Conservation (phyloP, 2,888 invertebrate genomes). For the Macrosiphum euphorbiae region DNA sequence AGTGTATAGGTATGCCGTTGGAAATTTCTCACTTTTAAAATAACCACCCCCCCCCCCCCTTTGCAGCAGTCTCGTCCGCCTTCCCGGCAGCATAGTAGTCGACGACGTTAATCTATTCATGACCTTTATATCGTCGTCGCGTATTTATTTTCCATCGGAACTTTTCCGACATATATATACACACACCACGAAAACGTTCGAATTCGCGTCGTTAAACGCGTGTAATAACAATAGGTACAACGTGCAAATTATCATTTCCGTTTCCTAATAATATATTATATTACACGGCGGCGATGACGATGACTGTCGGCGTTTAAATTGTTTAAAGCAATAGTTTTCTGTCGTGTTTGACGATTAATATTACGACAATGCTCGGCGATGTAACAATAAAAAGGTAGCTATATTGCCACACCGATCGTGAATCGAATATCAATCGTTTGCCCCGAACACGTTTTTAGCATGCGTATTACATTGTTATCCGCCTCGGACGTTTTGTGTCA, state of each 20-base stretch:
- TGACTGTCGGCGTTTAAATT: background rate
- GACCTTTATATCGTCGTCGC: background rate
- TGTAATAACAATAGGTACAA: background rate
- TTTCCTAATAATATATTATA: background rate
- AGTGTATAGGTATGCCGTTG: background rate
- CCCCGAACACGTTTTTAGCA: background rate
- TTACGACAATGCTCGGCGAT: background rate
- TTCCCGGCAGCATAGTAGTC: background rate
- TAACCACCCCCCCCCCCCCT: background rate
- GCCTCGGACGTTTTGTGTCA: background rate
- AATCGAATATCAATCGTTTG: slow-evolving; percentile 54
- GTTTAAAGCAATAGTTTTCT: background rate
- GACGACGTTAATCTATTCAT: slow-evolving; percentile 3
- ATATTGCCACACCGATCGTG: background rate
- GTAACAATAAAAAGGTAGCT: background rate
- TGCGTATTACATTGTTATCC: slow-evolving; percentile 37
- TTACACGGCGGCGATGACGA: background rate
- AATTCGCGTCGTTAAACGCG: slow-evolving; percentile 36
- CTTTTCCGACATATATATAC: background rate
- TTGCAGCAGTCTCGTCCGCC: background rate
- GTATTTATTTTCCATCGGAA: slow-evolving; percentile 18
- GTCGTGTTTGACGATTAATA: background rate
- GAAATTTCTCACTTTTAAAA: slow-evolving; percentile 34
- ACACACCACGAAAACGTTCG: background rate
- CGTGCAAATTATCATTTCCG: background rate